A percentile compares a stretch with the other conserved stretches of the same genome.
These are phyloP conservation scores for Pseudopodoces humilis DNA, from an alignment of 2,113 vertebrate species.

Conservation along the genomic window DNA sequence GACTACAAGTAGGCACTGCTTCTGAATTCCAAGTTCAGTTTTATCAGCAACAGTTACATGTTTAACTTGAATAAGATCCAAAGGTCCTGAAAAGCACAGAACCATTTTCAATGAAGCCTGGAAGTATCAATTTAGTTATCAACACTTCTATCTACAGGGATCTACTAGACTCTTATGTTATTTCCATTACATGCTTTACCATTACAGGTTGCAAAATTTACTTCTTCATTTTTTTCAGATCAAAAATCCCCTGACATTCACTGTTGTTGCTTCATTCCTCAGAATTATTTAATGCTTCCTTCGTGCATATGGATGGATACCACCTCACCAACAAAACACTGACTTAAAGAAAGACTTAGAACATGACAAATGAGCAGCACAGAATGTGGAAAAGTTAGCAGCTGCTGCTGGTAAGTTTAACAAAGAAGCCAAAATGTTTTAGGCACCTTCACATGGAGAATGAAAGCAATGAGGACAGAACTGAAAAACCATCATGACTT, in stretches of 20 bases:
- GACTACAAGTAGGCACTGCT: not conserved
- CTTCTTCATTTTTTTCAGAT: not conserved
- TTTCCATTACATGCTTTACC: not conserved
- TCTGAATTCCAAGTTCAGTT: not conserved
- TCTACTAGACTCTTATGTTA: not conserved
- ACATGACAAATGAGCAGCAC: not conserved
- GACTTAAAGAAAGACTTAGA: not conserved
- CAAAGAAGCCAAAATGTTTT: not conserved
- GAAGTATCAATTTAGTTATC: not conserved
- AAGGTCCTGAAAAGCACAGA: not conserved
- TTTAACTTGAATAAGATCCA: not conserved
- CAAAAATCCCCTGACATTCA: not conserved
- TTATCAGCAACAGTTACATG: not conserved
- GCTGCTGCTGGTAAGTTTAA: not conserved
- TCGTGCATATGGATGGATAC: not conserved
- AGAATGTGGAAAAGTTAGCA: not conserved
- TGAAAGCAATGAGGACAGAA: not conserved
- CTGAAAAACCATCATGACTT: not conserved
- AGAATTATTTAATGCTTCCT: not conserved
- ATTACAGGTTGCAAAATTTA: not conserved
- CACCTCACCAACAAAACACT: not conserved
- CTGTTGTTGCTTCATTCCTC: not conserved
- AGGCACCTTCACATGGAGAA: conserved; percentile 8
- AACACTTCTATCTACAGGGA: not conserved
- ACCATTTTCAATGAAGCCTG: not conserved